Evolutionary conservation across 2,888 invertebrate species (phyloP).

Genomic region (Caenorhabditis imperialis): DNA sequence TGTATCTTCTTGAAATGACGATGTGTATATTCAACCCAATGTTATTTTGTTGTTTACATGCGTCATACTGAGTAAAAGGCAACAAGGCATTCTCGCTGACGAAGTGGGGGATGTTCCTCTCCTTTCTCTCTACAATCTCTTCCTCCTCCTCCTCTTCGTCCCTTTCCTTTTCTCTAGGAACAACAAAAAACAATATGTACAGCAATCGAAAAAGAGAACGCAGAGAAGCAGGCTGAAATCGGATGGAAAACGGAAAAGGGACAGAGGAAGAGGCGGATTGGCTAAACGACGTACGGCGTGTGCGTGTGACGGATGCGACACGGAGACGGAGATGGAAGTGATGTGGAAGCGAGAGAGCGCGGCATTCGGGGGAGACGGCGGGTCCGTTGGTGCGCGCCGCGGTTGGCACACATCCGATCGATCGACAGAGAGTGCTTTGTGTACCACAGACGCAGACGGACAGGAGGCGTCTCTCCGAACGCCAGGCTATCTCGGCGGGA

Average conservation of each 20-base stretch:
- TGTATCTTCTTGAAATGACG: no score
- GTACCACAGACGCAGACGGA: slow-evolving; percentile 40
- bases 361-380: slow-evolving; percentile 27
- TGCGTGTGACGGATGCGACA: slow-evolving; percentile 32
- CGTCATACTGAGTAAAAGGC: slow-evolving; percentile 34
- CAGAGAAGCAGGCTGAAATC: slow-evolving; percentile 33
- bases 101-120: slow-evolving; percentile 15
- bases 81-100: slow-evolving; percentile 35
- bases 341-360: slow-evolving; percentile 26
- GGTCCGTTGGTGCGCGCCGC: slow-evolving; percentile 15
- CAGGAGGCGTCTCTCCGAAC: slow-evolving; percentile 31
- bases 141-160: no score
- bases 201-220: slow-evolving; percentile 8
- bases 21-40: slow-evolving; percentile 11
- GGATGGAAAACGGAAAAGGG: slow-evolving; percentile 28
- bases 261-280: slow-evolving; percentile 37
- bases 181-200: slow-evolving; percentile 39
- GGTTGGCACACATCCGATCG: slow-evolving; percentile 52
- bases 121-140: background rate
- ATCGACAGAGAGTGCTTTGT: slow-evolving; percentile 41
- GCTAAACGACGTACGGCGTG: slow-evolving; percentile 33
- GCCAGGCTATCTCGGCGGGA: slow-evolving; percentile 33
- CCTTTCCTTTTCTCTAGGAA: slow-evolving; percentile 8
- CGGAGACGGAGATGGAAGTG: slow-evolving; percentile 48
- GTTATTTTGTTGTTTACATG: background rate